Conservation (phyloP, 2,888 invertebrate genomes). For the Dryococelus australis region DNA sequence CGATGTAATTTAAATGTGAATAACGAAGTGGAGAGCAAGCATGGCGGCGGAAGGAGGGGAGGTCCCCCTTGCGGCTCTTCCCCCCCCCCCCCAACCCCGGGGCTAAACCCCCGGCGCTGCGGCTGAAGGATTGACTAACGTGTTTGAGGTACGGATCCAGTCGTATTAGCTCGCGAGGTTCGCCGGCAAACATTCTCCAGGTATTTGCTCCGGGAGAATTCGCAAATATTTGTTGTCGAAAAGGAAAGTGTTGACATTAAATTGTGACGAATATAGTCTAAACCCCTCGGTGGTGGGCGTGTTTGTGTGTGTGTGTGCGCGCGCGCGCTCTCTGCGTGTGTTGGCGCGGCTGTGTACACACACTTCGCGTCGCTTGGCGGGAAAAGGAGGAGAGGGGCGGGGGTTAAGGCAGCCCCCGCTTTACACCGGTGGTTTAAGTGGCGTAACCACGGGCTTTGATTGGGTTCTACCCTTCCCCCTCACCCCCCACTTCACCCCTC, state of each 20-base stretch:
- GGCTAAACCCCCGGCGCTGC: not conserved
- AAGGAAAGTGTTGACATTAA: conserved; percentile 46
- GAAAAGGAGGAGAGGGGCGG: too few relatives aligned
- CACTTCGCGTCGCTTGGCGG: too few relatives aligned
- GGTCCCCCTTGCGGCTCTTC: not conserved
- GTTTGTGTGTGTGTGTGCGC: not conserved
- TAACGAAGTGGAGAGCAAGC: conserved; percentile 29
- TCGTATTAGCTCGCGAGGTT: conserved; percentile 42
- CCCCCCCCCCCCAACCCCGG: not conserved
- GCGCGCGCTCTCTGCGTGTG: not conserved
- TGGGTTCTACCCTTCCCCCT: not conserved
- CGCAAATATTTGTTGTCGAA: conserved; percentile 48
- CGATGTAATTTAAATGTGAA: conserved; percentile 40
- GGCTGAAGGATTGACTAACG: conserved; percentile 41
- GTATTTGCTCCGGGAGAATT: conserved; percentile 45
- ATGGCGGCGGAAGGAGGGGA: conserved; percentile 24
- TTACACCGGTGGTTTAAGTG: conserved; percentile 3
- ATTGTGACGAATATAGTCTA: conserved; percentile 43
- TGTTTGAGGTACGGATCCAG: conserved; percentile 44
- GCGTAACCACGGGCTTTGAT: not conserved
- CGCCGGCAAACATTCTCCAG: conserved; percentile 42
- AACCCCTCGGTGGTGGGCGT: not conserved
- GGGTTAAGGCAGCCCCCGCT: too few relatives aligned
- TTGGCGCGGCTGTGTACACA: not conserved
- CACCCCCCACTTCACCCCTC: too few relatives aligned